Base-by-base conservation (phyloP, 2,888 invertebrate species). In the Corbicula japonica region DNA sequence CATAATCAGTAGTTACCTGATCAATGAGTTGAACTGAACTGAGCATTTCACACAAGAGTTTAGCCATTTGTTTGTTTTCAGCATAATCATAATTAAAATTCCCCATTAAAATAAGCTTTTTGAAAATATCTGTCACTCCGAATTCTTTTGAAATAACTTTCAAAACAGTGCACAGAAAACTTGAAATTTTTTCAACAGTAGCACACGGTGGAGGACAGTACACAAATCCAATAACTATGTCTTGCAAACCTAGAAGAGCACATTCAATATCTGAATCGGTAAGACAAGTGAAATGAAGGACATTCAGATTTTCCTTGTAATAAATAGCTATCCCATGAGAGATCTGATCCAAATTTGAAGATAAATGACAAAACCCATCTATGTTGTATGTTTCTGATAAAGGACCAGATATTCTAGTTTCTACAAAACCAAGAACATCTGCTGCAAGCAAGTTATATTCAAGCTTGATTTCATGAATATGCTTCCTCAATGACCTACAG, bases 281-380 rank as follows among this genome's bases (percentile, higher is more conserved):
- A n/a, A 48, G 12, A 21, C n/a, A 30, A 23, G 46, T 28, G n/a
- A n/a, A 58, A n/a, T n/a, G 32, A 60, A 8, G n/a, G 21, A 62
- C 34, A 32, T 62, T 50, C 1, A 48, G 1, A 52, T 18, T 15
- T 5, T 56, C 23, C 44, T 38, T 69, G 32, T 48, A 23, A 50
- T 63, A 76, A 8, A 76, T 8, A 15, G 70, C 50, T 21, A 76
- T 63, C 12, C 76, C 76, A 76, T 76, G 76, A 35, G 38, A 28
- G 35, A 44, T 54, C 6, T 38, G 35, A 21, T 65, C 56, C 26
- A 34, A 12, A 50, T 26, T 56, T 38, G 70, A 26, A 65, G 38
- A 50, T 30, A 71, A 48, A 1, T 65, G 15, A 2, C 52, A n/a
- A 65, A 65, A 65, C n/a, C 58, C 70, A 32, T 38, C 48, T 28